phyloP scores from a whole-genome alignment of 2,888 invertebrate species.

The Drosophila infuscata region DNA sequence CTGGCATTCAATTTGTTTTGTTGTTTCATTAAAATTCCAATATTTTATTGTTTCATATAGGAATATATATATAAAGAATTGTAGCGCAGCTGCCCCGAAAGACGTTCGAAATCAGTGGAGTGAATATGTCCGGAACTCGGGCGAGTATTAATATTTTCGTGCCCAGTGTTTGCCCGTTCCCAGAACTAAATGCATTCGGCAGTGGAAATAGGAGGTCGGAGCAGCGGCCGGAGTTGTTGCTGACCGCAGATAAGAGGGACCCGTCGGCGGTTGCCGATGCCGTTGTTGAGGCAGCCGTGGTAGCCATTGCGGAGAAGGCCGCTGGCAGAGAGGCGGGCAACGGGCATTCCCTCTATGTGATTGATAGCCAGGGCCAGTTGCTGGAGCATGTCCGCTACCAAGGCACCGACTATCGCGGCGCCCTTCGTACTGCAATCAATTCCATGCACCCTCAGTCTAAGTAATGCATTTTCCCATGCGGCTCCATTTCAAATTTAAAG shows the following conservation, averaged over 20 bases:
- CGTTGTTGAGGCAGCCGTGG: neutral
- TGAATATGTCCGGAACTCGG: slow-evolving; percentile 31
- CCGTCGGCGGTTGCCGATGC: neutral
- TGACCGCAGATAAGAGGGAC: neutral
- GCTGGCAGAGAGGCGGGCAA: slow-evolving; percentile 14
- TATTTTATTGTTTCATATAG: neutral
- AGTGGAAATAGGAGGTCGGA: slow-evolving; percentile 15
- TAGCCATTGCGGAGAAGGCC: slow-evolving; percentile 23
- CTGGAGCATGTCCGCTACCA: slow-evolving; percentile 59
- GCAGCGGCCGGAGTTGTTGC: slow-evolving; percentile 9
- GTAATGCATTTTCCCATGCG: neutral
- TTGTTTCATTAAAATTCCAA: slow-evolving; percentile 16
- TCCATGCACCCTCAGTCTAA: neutral
- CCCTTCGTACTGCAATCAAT: slow-evolving; percentile 38
- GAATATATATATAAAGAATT: neutral
- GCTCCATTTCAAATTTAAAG: neutral
- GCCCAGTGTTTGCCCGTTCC: slow-evolving; percentile 44
- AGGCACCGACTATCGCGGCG: slow-evolving; percentile 59
- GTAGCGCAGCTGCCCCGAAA: neutral
- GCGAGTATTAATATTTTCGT: slow-evolving; percentile 44
- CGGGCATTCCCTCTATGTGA: slow-evolving; percentile 46
- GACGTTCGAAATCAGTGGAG: neutral
- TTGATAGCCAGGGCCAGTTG: slow-evolving; percentile 42
- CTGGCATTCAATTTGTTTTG: neutral
- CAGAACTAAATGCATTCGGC: slow-evolving; percentile 35